phyloP scores from a whole-genome alignment of 1,140 invertebrate species.

The Pseudobourletiella spinata region DNA sequence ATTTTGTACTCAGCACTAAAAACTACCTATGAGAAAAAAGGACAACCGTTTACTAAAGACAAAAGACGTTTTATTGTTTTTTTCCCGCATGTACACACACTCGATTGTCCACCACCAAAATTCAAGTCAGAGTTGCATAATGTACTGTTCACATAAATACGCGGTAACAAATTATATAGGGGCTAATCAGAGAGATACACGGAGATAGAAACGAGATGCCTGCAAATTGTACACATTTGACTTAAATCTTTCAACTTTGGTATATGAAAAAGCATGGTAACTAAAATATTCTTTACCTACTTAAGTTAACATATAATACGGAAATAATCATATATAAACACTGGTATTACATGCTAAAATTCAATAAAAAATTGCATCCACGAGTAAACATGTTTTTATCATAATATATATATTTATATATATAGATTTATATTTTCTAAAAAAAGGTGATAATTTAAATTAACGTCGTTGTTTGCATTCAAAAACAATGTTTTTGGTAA shows the following conservation, averaged over 20 bases:
- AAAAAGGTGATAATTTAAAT: conserved; percentile 1
- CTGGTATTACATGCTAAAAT: background rate
- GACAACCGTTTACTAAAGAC: conserved; percentile 8
- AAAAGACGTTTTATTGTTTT: conserved; percentile 12
- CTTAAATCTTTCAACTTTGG: conserved; percentile 15
- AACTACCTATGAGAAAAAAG: too few relatives aligned
- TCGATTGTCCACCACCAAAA: conserved; percentile 10
- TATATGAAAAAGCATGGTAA: conserved; percentile 14
- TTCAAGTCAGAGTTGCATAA: conserved; percentile 1
- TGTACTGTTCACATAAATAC: background rate
- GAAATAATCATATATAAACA: background rate
- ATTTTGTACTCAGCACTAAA: too few relatives aligned
- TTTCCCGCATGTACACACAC: conserved; percentile 13
- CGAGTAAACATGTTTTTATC: background rate
- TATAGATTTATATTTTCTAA: background rate
- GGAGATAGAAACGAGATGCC: background rate
- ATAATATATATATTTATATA: background rate
- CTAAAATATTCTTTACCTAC: background rate
- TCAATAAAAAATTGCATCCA: conserved; percentile 6
- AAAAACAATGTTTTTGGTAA: background rate
- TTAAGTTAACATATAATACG: too few relatives aligned
- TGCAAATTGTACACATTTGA: conserved; percentile 12
- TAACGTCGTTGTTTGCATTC: conserved; percentile 6
- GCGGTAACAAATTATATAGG: conserved; percentile 11
- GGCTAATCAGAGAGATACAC: background rate